Base-by-base conservation (phyloP, 2,113 vertebrate species). In the Elephantulus edwardii region DNA sequence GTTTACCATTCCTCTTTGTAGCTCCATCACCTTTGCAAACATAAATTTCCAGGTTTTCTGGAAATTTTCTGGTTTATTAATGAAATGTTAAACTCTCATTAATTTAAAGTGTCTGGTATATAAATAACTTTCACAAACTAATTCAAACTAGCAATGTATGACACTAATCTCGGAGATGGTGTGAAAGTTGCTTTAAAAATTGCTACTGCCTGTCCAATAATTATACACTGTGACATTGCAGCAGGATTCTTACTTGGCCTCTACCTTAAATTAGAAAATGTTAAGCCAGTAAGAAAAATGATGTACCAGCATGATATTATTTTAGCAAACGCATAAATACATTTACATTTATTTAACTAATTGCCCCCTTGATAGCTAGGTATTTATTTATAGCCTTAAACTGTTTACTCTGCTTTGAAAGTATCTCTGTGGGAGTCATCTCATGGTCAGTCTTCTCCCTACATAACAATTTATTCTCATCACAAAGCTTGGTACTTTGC, bases 81-180 rank as follows among this genome's bases (percentile, higher is more conserved):
- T 97, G 94, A 94, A 97, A 96, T 96, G 96, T 86, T 96, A 90
- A n/a, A 89, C 83, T 96, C 95, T 95, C 96, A 95, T 96, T 97
- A 97, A 97, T 97, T 98, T 97, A 97, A 98, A 95, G 96, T 96
- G 90, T 94, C 90, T 96, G 91, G 50, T 92, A 95, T 97, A 97
- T 96, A 98, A 98, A 98, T 97, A 97, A 96, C 95, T 97, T 97
- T 97, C 95, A 94, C 96, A 96, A 97, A 97, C 95, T 97, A 96
- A 97, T 97, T 97, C 93, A 66, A 97, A 97, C 91, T 95, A 95
- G 96, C 96, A 96, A 95, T 95, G 94, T 96, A 96, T 97, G 95
- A 98, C 97, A 97, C 92, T 95, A 97, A 95, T 96, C 92, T 96
- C 94, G 96, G 90, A 95, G 89, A 95, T 92, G 92, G 97, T 98